phyloP scores from a whole-genome alignment of 2,113 vertebrate genomes.

The Amphilophus citrinellus region DNA sequence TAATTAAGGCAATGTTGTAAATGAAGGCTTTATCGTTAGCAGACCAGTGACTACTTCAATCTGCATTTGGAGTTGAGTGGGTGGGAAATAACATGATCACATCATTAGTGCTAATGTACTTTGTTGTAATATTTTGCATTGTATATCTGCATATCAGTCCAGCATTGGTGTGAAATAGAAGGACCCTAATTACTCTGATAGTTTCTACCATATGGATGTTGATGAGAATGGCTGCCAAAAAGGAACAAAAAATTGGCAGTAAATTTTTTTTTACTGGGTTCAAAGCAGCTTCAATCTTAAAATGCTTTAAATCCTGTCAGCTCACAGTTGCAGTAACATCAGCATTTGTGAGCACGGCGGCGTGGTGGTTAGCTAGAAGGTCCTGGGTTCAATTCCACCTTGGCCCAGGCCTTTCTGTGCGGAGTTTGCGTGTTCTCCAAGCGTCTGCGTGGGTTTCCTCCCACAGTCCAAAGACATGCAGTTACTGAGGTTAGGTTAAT shows the following conservation, averaged over 20 bases:
- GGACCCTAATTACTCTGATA: neutral
- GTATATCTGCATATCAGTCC: neutral
- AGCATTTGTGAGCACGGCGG: too few species aligned
- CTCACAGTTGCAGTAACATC: too few species aligned
- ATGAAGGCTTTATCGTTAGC: constrained; percentile 33
- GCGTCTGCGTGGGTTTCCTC: too few species aligned
- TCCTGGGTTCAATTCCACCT: too few species aligned
- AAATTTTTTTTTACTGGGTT: neutral
- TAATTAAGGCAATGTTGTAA: constrained; percentile 39
- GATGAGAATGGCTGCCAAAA: neutral
- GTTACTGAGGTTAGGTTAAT: too few species aligned
- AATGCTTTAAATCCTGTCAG: too few species aligned
- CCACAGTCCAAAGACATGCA: too few species aligned
- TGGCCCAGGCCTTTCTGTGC: too few species aligned
- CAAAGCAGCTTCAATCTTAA: too few species aligned
- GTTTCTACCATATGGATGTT: neutral
- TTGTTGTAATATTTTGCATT: neutral
- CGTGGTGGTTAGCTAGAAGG: too few species aligned
- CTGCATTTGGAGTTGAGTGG: constrained; percentile 15
- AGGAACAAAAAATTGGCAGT: too few species aligned
- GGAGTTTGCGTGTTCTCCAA: too few species aligned
- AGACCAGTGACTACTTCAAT: constrained; percentile 16
- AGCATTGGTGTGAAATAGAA: neutral
- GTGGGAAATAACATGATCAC: constrained; percentile 16
- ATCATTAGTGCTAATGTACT: constrained; percentile 6